Evolutionary conservation across 1,140 invertebrate species (phyloP).

Genomic region (Drosophila kepulauana): DNA sequence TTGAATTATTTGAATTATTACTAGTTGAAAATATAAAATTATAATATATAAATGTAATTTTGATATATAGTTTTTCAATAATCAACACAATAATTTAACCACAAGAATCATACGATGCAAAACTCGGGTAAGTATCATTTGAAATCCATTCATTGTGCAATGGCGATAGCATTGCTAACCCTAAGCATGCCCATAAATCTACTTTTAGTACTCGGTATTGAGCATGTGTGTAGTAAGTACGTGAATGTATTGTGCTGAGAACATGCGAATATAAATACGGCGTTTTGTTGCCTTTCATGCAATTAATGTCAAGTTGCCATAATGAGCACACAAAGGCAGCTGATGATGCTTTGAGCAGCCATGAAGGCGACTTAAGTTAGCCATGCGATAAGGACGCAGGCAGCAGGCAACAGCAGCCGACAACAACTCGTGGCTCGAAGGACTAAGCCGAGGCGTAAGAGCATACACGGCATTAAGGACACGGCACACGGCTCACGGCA

Average conservation of each 20-base stretch:
- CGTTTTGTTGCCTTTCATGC: constrained; percentile 64
- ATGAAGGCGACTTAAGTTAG: constrained; percentile 14
- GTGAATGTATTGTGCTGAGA: constrained; percentile 24
- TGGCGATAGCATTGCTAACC: not conserved
- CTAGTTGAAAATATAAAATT: too few relatives aligned
- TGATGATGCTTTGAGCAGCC: constrained; percentile 62
- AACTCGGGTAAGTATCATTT: not conserved
- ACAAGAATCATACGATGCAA: not conserved
- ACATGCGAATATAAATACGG: constrained; percentile 16
- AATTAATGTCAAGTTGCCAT: constrained; percentile 79
- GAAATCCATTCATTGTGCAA: constrained; percentile 1
- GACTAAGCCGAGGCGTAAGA: constrained; percentile 26
- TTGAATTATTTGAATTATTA: too few relatives aligned
- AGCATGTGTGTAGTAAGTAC: constrained; percentile 4
- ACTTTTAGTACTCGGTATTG: not conserved
- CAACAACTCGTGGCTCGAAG: too few relatives aligned
- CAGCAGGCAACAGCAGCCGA: not conserved
- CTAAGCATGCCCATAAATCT: constrained; percentile 7
- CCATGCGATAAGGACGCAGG: constrained; percentile 30
- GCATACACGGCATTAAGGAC: constrained; percentile 13
- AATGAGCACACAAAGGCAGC: constrained; percentile 77
- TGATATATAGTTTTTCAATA: not conserved
- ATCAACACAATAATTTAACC: not conserved
- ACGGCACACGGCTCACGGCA: not conserved
- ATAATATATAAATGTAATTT: too few relatives aligned